phyloP scores from a whole-genome alignment of 2,113 vertebrate species.

The Lethenteron camtschaticum region DNA sequence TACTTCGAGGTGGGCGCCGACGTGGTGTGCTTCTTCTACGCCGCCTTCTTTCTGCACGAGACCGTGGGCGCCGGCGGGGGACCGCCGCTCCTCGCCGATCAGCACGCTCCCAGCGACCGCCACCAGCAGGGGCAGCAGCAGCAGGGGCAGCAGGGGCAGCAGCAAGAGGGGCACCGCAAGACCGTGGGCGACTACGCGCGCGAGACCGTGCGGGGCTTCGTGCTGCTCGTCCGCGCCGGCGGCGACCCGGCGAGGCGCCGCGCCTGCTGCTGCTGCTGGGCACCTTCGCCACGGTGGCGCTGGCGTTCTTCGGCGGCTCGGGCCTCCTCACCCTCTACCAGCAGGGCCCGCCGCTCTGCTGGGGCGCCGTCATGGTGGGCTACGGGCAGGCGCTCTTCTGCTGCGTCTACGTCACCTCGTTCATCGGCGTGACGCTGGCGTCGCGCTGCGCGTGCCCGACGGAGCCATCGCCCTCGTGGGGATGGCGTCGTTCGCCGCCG shows the following conservation, averaged over 20 bases:
- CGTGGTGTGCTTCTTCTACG: too few relatives aligned
- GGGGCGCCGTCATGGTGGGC: slow-evolving; percentile 64
- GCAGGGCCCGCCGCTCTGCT: slow-evolving; percentile 63
- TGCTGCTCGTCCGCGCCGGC: background rate
- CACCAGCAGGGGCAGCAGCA: too few relatives aligned
- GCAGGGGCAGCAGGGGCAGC: too few relatives aligned
- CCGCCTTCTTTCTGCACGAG: too few relatives aligned
- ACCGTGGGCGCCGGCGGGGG: too few relatives aligned
- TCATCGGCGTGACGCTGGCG: slow-evolving; percentile 41
- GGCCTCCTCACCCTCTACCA: slow-evolving; percentile 51
- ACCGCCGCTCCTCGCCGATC: too few relatives aligned
- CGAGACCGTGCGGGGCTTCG: too few relatives aligned
- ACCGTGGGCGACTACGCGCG: too few relatives aligned
- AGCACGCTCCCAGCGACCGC: too few relatives aligned
- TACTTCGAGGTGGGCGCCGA: too few relatives aligned
- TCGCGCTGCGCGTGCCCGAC: slow-evolving; percentile 40
- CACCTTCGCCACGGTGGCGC: slow-evolving; percentile 32
- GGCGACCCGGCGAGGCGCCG: slow-evolving; percentile 16
- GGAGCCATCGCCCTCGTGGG: slow-evolving; percentile 43
- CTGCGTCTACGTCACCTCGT: slow-evolving; percentile 43
- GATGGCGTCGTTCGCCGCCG: slow-evolving; percentile 36
- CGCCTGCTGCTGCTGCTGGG: slow-evolving; percentile 35
- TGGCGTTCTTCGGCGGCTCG: slow-evolving; percentile 28
- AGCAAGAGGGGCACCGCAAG: too few relatives aligned
- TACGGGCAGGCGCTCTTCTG: slow-evolving; percentile 52